These are phyloP conservation scores for Drosophila bunnanda DNA, from an alignment of 2,888 invertebrate species.

Conservation along the genomic window DNA sequence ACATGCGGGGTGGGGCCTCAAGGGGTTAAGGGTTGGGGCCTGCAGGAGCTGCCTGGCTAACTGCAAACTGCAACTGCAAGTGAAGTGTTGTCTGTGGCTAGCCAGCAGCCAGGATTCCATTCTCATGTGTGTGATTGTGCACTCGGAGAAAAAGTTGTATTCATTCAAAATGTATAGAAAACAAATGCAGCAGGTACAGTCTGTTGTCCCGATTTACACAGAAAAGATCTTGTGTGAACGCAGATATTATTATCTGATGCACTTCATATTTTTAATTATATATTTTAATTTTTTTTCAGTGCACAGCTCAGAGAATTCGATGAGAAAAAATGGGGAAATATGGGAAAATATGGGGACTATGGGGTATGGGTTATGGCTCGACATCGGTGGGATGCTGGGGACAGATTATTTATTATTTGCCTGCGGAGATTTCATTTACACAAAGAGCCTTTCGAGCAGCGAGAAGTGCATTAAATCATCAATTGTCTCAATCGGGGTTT, in stretches of 20 bases:
- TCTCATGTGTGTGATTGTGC: conserved; percentile 30
- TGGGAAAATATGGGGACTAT: background rate
- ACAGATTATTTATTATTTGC: conserved; percentile 48
- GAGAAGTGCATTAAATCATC: conserved; percentile 35
- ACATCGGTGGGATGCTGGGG: background rate
- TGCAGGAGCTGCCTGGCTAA: conserved; percentile 48
- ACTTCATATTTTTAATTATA: too few relatives aligned
- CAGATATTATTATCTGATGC: too few relatives aligned
- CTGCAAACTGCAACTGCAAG: conserved; percentile 74
- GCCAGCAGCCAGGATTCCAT: conserved; percentile 48
- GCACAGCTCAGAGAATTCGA: background rate
- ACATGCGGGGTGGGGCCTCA: conserved; percentile 1
- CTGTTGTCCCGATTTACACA: too few relatives aligned
- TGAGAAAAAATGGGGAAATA: background rate
- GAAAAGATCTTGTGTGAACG: too few relatives aligned
- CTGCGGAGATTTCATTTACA: conserved; percentile 46
- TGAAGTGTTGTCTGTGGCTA: conserved; percentile 76
- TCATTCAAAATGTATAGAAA: background rate
- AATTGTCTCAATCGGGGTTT: conserved; percentile 31
- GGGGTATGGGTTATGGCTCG: background rate
- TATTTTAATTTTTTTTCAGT: too few relatives aligned
- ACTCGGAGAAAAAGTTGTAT: background rate
- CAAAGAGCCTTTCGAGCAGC: conserved; percentile 36
- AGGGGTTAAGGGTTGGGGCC: background rate
- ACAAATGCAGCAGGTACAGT: too few relatives aligned